Evolutionary conservation across 2,888 invertebrate genomes (phyloP), one percentile per base, ranked within the genome.

Genomic region (Luperina nickerlii): DNA sequence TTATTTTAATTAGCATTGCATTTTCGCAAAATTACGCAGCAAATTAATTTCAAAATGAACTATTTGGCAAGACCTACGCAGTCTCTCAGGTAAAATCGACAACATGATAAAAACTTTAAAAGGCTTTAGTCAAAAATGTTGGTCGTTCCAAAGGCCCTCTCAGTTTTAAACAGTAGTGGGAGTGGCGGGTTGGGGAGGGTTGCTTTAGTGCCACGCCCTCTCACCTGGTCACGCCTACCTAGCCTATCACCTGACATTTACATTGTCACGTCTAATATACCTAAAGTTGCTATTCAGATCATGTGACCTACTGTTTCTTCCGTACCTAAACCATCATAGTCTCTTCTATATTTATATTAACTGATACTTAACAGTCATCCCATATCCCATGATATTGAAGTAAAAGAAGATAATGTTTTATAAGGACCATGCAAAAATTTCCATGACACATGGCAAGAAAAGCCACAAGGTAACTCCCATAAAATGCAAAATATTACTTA

Each of bases 141-240:
- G 32, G 6, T 51, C 9, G 32, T 62, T 48, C 51, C 18, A 45
- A 69, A 66, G 79, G 76, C 75, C 75, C 66, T 74, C 13, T 80
- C 48, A 76, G 54, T 80, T 80, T 78, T 57, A 54, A 83, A 85
- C 77, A 72, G 79, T 80, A 87, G 88, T 90, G 87, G 89, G 87
- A 89, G 87, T 84, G 86, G 84, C 89, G 83, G 87, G 89, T 91
- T 90, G 89, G 89, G 88, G 89, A 89, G 88, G 88, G 75, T 85
- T 77, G 80, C 86, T 76, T 75, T 75, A 69, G 76, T 66, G 89
- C 89, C 89, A 93, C 94, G 93, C 94, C 94, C 90, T 90, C 91
- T 91, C 89, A 93, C 92, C 92, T 89, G 90, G 88, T 87, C 88
- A 92, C 94, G 94, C 94, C 94, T 90, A 90, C 90, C 79, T 83